Evolutionary conservation across 2,888 invertebrate genomes (phyloP), one percentile per base, ranked within the genome.

Genomic region (Eupithecia abbreviata): DNA sequence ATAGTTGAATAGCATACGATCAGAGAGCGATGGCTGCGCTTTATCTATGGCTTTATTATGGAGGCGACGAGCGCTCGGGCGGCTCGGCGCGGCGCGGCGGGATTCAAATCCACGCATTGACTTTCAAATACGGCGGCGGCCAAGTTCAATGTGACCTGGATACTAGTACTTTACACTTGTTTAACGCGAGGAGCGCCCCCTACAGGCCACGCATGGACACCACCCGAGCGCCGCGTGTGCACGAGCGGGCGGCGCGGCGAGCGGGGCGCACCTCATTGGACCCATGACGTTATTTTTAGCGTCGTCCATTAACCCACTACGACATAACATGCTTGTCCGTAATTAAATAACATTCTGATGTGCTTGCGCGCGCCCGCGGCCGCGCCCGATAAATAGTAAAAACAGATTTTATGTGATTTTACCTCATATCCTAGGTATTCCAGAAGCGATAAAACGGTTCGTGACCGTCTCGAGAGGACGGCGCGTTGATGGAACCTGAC

Each of bases 51-150:
- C 51, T 4, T 49, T 49, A 4, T 13, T 13, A 13, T 15, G 51
- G n/a, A n/a, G 51, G 15, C 51, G 47, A 4, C 49, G 49, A 2
- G 7, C 30, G 7, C 45, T 6, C 2, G 45, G 47, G 47, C 47
- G 12, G 12, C 12, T 3, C 12, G 12, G 47, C 12, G 49, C 65
- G 51, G 4, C 72, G 43, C 41, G 49, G 4, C 15, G 18, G 18
- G 66, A 80, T 78, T 76, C 72, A 77, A 81, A 82, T 79, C 51
- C 58, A 73, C 74, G n/a, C 71, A 82, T 83, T 83, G 82, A 83
- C 78, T 82, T 82, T 78, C 80, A 82, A 82, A 82, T 82, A 1
- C 30, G 74, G 43, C 71, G 51, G 41, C 18, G 7, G 55, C 9
- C 58, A 10, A 65, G 65, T 41, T 13, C 65, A 65, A 58, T 58